Evolutionary conservation across 2,888 invertebrate species (phyloP), one percentile per base, ranked within the genome.

Genomic region (Anoncus sp.): DNA sequence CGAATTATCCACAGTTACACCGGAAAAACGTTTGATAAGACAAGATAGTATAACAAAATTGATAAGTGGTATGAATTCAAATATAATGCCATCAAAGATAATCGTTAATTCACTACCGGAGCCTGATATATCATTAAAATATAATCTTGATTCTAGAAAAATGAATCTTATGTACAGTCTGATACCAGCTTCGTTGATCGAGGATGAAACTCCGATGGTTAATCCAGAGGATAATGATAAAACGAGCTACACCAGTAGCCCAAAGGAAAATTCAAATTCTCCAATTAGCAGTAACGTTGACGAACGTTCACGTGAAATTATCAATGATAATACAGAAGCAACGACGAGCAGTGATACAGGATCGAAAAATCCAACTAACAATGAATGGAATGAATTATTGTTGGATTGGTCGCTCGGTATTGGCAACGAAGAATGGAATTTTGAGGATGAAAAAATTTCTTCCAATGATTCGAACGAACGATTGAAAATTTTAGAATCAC

Each of bases 81-180:
- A 87, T 31, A 80, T 87, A 22, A 74, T 82, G 2, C 84, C 88
- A 1, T 84, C 85, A 1, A 85, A 82, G 67, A 81, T 82, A 2
- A 73, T 57, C 0, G 14, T 81, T 1, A 77, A 80, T n/a, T 59
- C 69, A 7, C 55, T 88, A 2, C 85, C 86, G 3, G 75, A 80
- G 16, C 84, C 84, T 0, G 83, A 85, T 27, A 74, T 80, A 14
- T 86, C 88, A 7, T 72, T 76, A 0, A 89, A 90, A 24, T 91
- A 90, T 35, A 87, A 84, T 75, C 79, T 90, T 9, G 84, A 87
- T 60, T 75, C 86, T 1, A 71, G 79, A 2, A 86, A 86, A 14
- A 87, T 90, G 87, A 86, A 76, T 31, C 73, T 84, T 3, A 84
- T 90, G 31, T 90, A 91, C 55, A 90, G 90, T 27, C 71, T 91